Percentiles rank a stretch among this genome's conserved stretches.
Conservation (phyloP, 92 coral and sea anemone species). For the Epizoanthus illoricatus region DNA sequence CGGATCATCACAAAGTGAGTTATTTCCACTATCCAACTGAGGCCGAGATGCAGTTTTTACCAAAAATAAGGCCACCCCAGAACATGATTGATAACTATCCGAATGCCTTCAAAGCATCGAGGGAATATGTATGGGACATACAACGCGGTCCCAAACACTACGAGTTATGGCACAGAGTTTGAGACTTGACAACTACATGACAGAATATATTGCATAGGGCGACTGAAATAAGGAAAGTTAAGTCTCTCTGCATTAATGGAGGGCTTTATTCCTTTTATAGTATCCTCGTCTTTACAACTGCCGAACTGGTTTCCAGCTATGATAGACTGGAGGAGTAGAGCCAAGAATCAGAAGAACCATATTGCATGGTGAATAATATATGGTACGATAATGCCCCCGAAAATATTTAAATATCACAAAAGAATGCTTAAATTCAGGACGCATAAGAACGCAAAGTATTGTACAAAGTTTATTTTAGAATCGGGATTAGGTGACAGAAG, state of each 20-base stretch:
- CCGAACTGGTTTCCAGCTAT: no score
- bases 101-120: slow-evolving; percentile 68
- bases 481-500: background rate
- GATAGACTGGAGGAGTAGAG: no score
- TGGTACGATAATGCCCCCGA: background rate
- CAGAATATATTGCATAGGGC: background rate
- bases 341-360: no score
- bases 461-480: background rate
- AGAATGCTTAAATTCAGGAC: background rate
- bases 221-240: no score
- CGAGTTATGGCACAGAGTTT: slow-evolving; percentile 81
- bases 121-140: slow-evolving; percentile 79
- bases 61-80: slow-evolving; percentile 45
- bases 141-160: slow-evolving; percentile 92
- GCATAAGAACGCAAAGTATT: background rate
- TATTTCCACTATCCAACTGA: slow-evolving; percentile 92
- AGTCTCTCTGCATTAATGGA: no score
- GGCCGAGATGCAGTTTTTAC: slow-evolving; percentile 86
- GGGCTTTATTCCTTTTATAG: no score
- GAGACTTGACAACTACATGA: background rate
- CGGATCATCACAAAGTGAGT: slow-evolving; percentile 65
- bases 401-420: background rate
- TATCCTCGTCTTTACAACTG: no score
- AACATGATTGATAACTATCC: slow-evolving; percentile 73
- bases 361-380: no score